phyloP scores from a whole-genome alignment of 2,797 vertebrate species.

The Lycodopsis pacificus region DNA sequence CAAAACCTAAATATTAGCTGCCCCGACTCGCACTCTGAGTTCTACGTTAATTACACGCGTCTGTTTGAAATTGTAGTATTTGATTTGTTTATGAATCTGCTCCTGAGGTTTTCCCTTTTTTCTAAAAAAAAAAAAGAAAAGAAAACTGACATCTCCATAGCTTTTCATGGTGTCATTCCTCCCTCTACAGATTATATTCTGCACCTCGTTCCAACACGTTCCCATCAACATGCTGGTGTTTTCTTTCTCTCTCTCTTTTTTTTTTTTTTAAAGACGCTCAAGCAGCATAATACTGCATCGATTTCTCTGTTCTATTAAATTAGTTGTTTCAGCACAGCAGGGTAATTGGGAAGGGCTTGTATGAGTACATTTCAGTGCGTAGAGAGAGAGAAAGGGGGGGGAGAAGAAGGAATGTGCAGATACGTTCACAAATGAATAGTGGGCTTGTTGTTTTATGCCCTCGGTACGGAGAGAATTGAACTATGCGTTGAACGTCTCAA shows the following conservation, averaged over 20 bases:
- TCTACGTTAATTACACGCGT: constrained; percentile 41
- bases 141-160: neutral
- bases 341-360: constrained; percentile 51
- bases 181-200: constrained; percentile 51
- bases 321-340: constrained; percentile 44
- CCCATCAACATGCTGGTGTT: constrained; percentile 41
- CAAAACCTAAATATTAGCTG: constrained; percentile 63
- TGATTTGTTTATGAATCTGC: constrained; percentile 68
- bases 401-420: constrained; percentile 46
- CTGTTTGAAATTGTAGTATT: constrained; percentile 71
- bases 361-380: constrained; percentile 39
- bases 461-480: constrained; percentile 56
- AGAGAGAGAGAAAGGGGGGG: constrained; percentile 1
- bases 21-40: constrained; percentile 20
- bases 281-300: constrained; percentile 41
- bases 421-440: constrained; percentile 65
- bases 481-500: constrained; percentile 43
- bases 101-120: constrained; percentile 29
- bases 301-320: constrained; percentile 62
- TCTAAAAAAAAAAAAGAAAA: constrained; percentile 30
- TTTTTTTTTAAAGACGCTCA: constrained; percentile 13
- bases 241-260: neutral
- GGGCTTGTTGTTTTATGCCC: constrained; percentile 69
- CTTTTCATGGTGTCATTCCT: constrained; percentile 44
- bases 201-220: constrained; percentile 60